A percentile compares a stretch with the other conserved stretches of the same genome.
Evolutionary conservation across 2,113 vertebrate genomes (phyloP).

Genomic region (Rhea pennata): DNA sequence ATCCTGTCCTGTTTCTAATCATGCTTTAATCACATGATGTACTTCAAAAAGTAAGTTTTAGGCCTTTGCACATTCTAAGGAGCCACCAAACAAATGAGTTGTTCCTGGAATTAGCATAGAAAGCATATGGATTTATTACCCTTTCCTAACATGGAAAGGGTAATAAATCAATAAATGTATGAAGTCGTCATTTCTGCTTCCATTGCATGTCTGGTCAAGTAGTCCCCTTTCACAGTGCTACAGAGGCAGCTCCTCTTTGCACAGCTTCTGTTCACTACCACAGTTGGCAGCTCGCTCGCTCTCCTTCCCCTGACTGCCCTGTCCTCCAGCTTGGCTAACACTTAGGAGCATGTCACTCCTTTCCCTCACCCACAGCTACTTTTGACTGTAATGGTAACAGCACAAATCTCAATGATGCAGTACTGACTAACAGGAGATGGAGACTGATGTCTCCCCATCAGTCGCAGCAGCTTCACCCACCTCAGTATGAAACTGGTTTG

Average conservation of each 20-base stretch:
- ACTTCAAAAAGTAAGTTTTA: not conserved
- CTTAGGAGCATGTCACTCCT: not conserved
- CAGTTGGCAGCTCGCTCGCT: not conserved
- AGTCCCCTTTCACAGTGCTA: not conserved
- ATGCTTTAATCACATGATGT: constrained; percentile 4
- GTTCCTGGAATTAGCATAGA: not conserved
- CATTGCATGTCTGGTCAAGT: not conserved
- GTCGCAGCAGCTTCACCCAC: not conserved
- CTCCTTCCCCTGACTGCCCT: not conserved
- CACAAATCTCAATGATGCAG: not conserved
- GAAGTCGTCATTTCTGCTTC: constrained; percentile 12
- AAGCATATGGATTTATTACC: too few species aligned
- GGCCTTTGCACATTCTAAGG: not conserved
- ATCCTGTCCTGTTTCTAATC: not conserved
- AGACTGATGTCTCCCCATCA: constrained; percentile 21
- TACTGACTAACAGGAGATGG: not conserved
- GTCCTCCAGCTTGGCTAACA: not conserved
- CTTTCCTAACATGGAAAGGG: not conserved
- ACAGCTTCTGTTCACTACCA: not conserved
- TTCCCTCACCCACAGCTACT: not conserved
- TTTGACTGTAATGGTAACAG: not conserved
- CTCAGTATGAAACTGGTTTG: constrained; percentile 15
- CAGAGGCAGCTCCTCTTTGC: not conserved
- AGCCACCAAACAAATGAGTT: not conserved
- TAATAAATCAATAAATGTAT: constrained; percentile 6